These are phyloP conservation scores for Chironomus tepperi DNA, from an alignment of 1,140 invertebrate species.

Conservation along the genomic window DNA sequence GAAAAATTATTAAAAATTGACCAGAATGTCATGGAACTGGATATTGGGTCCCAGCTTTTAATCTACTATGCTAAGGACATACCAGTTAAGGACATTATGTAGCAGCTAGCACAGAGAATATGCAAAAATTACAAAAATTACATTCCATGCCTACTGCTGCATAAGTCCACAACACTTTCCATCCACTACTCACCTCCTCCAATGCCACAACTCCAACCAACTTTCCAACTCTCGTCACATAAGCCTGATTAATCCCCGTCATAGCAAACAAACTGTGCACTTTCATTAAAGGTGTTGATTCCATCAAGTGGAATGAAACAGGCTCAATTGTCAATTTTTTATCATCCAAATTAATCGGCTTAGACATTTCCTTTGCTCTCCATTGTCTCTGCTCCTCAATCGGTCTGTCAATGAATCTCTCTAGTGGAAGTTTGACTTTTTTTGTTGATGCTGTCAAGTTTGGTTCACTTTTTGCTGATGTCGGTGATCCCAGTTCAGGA, in stretches of 20 bases:
- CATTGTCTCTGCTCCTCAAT: slow-evolving; percentile 82
- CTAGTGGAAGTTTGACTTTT: slow-evolving; percentile 84
- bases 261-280: slow-evolving; percentile 96
- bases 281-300: slow-evolving; percentile 90
- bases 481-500: slow-evolving; percentile 44
- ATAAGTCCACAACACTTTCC: no score
- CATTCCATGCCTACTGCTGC: no score
- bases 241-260: slow-evolving; percentile 93
- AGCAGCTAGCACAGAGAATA: no score
- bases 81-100: no score
- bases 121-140: no score
- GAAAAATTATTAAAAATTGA: no score
- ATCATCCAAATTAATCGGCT: slow-evolving; percentile 70
- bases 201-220: slow-evolving; percentile 93
- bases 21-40: no score
- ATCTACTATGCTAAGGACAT: no score
- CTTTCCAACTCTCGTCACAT: slow-evolving; percentile 93
- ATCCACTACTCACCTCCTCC: slow-evolving; percentile 69
- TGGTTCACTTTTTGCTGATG: slow-evolving; percentile 30
- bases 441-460: slow-evolving; percentile 51
- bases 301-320: slow-evolving; percentile 96
- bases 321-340: slow-evolving; percentile 77
- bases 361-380: slow-evolving; percentile 82
- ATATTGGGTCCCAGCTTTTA: no score
- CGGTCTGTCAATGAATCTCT: slow-evolving; percentile 88